Conservation (phyloP, 2,888 invertebrate genomes). For the Idaea straminata region DNA sequence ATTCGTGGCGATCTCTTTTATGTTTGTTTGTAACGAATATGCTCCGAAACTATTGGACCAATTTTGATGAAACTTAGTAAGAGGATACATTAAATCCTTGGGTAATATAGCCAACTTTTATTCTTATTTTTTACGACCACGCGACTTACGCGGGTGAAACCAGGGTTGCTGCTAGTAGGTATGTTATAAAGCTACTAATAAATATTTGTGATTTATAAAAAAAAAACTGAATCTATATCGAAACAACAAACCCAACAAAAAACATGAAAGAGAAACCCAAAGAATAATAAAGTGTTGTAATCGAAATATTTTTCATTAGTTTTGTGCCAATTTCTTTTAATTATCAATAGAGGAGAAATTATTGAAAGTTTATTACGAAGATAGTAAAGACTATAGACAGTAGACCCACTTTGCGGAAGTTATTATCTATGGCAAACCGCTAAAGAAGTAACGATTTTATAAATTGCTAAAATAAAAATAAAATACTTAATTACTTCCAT, state of each 20-base stretch:
- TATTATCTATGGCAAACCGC: background rate
- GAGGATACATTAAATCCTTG: too few relatives aligned
- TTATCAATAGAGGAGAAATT: background rate
- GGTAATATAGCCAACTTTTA: too few relatives aligned
- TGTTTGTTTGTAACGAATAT: too few relatives aligned
- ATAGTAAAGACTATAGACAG: slow-evolving; percentile 3
- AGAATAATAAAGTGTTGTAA: background rate
- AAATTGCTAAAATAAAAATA: background rate
- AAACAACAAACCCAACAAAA: background rate
- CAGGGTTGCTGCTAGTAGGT: background rate
- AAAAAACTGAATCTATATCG: background rate
- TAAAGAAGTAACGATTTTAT: background rate
- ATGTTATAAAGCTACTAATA: too few relatives aligned
- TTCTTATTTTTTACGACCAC: too few relatives aligned
- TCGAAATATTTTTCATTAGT: background rate
- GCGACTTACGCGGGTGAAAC: too few relatives aligned
- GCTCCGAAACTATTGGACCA: too few relatives aligned
- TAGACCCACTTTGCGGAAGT: background rate
- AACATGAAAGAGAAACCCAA: background rate
- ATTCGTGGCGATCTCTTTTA: too few relatives aligned
- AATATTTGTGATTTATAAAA: background rate
- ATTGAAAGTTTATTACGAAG: slow-evolving; percentile 24
- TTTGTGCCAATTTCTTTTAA: background rate
- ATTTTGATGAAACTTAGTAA: too few relatives aligned
- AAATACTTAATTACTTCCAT: background rate